Base-by-base conservation (phyloP, 2,888 invertebrate species). In the Epinotia brunnichana region DNA sequence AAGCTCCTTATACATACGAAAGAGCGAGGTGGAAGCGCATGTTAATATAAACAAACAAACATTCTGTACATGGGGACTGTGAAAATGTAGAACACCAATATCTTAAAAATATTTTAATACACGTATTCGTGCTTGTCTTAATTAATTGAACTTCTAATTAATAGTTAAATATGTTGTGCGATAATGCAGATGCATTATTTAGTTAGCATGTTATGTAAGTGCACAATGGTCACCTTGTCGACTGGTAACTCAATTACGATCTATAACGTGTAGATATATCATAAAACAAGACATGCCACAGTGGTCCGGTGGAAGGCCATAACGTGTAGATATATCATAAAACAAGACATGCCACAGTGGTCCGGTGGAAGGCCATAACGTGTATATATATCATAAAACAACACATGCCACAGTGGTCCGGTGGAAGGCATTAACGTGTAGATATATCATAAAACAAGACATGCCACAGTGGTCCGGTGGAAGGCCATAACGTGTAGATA, bases 161-260 rank as follows among this genome's bases (percentile, higher is more conserved):
- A 48, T 66, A 44, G 56, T 51, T 51, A 13, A 48, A 67, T 57
- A 57, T 39, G 51, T 61, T 72, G 68, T 72, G 72, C 68, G 39
- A 68, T 62, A 68, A 61, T 19, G 35, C 51, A n/a, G 17, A 62
- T 51, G 63, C 24, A 15, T 15, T 21, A n/a, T 21, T 19, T 61
- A 56, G 66, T 61, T 67, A n/a, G 61, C 24, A 62, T 66, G 64
- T 59, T 56, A 60, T 56, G 15, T 66, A 72, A 68, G 62, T 68
- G 62, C 56, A 62, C 72, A 24, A 56, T 62, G 62, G 62, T 57
- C 54, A 56, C 35, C 21, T 51, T 59, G 64, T 59, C 51, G 17
- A 53, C 21, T 29, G 29, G 24, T 41, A 21, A 56, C 17, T 59
- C 4, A 59, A 24, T 70, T 21, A n/a, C 15, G 59, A 71, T 24